A percentile compares a stretch with the other conserved stretches of the same genome.
These are phyloP conservation scores for Elysia crispata DNA, from an alignment of 2,888 invertebrate genomes.

Conservation along the genomic window DNA sequence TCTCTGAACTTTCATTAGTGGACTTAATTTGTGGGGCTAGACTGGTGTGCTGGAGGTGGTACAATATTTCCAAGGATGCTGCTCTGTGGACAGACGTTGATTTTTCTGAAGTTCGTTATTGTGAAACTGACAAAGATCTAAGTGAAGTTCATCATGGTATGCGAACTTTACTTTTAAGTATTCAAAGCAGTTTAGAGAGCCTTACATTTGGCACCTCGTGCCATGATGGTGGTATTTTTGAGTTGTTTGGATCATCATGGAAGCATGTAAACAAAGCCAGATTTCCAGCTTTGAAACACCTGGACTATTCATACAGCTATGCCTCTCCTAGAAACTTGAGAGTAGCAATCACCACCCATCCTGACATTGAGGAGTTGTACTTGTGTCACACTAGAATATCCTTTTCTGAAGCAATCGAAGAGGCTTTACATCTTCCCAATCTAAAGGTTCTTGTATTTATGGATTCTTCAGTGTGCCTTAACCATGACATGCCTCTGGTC, in stretches of 20 bases:
- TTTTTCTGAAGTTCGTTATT: constrained; percentile 24
- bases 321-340: constrained; percentile 35
- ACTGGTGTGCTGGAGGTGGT: constrained; percentile 44
- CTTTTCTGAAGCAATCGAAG: constrained; percentile 41
- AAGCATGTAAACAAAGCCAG: constrained; percentile 38
- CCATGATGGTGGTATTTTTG: constrained; percentile 39
- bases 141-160: constrained; percentile 33
- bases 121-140: constrained; percentile 15
- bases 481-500: constrained; percentile 12
- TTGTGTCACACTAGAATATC: constrained; percentile 40
- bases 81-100: constrained; percentile 42
- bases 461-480: constrained; percentile 38
- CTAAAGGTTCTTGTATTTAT: constrained; percentile 38
- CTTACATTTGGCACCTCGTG: constrained; percentile 41
- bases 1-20: constrained; percentile 37
- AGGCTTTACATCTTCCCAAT: constrained; percentile 46
- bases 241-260: constrained; percentile 45
- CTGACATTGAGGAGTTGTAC: constrained; percentile 38
- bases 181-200: constrained; percentile 33
- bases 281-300: constrained; percentile 38
- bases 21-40: constrained; percentile 42
- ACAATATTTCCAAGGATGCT: constrained; percentile 40
- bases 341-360: constrained; percentile 42
- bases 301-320: constrained; percentile 45
- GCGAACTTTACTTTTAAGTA: not conserved